Base-by-base conservation (phyloP, 2,888 invertebrate species). In the Eurois occulta region DNA sequence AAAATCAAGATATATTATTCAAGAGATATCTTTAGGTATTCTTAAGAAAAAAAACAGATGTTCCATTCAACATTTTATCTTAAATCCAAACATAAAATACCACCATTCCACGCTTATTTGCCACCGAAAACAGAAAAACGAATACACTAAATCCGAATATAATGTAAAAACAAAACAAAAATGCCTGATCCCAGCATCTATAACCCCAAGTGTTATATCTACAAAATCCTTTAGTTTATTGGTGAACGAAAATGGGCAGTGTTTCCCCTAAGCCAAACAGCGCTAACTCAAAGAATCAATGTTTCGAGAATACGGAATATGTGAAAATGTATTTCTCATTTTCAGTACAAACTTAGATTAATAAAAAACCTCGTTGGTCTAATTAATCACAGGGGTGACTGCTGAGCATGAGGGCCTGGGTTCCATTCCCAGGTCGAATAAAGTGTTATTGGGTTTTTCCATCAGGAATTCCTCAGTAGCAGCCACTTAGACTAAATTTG, bases 161-260 rank as follows among this genome's bases (percentile, higher is more conserved):
- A 82, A 85, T 82, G 66, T 72, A 58, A 67, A 55, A 58, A 35
- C 35, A 58, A 55, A 83, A 78, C 72, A 72, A 78, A 80, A 83
- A 76, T 72, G 75, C 28, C 48, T 52, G 72, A 80, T 69, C 58
- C 60, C 46, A 58, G 52, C 68, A 41, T 84, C 62, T 72, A 72
- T 66, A 78, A 67, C 48, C n/a, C 58, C 24, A 46, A 78, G 43
- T 77, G 75, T 82, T 85, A 78, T 80, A 80, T 85, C 85, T 75
- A 85, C 87, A 77, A 82, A 86, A 85, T 85, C 82, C 85, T 77
- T 78, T 82, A 86, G 80, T 86, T 86, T 86, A 86, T 82, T 35
- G 76, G 21, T 41, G 69, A 85, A 75, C 52, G 77, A 82, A 73
- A 72, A 65, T 70, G n/a, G 72, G 69, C n/a, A 28, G 65, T 41